Conservation (phyloP, 2,113 vertebrate genomes). For the Microtus montanus region DNA sequence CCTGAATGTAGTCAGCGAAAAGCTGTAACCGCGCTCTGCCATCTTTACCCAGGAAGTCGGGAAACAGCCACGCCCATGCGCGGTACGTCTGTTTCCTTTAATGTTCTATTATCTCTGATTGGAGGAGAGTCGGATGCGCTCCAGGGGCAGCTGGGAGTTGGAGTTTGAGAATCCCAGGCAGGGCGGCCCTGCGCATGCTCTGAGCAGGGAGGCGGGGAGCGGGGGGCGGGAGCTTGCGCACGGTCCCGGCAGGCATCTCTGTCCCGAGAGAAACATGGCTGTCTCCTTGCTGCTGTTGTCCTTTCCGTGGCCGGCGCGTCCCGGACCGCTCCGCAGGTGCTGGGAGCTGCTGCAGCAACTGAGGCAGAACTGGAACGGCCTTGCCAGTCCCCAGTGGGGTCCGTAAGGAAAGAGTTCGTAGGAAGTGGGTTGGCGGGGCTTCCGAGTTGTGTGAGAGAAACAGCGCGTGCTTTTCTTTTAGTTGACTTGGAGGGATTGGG, state of each 20-base stretch:
- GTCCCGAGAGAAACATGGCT: rapidly evolving
- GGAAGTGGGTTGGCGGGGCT: background rate
- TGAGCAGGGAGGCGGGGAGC: background rate
- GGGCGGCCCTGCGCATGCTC: background rate
- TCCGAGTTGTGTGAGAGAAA: background rate
- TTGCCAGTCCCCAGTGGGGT: slow-evolving; percentile 63
- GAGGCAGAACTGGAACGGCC: background rate
- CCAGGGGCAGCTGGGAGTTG: background rate
- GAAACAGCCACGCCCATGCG: slow-evolving; percentile 30
- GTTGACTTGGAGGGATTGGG: no score
- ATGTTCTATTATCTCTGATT: slow-evolving; percentile 57
- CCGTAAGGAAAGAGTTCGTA: background rate
- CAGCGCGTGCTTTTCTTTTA: background rate
- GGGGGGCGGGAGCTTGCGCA: background rate
- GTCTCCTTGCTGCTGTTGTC: rapidly evolving
- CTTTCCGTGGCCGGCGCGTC: background rate
- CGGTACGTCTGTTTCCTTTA: background rate
- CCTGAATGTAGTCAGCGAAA: slow-evolving; percentile 99
- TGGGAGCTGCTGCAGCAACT: slow-evolving; percentile 66
- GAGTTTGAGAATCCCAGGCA: rapidly evolving
- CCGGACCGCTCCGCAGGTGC: slow-evolving; percentile 32
- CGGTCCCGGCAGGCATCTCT: background rate
- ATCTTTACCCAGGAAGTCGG: slow-evolving; percentile 84
- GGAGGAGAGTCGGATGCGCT: rapidly evolving
- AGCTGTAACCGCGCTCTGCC: slow-evolving; percentile 98